phyloP scores from a whole-genome alignment of 2,113 vertebrate genomes.

The Oryctolagus cuniculus region DNA sequence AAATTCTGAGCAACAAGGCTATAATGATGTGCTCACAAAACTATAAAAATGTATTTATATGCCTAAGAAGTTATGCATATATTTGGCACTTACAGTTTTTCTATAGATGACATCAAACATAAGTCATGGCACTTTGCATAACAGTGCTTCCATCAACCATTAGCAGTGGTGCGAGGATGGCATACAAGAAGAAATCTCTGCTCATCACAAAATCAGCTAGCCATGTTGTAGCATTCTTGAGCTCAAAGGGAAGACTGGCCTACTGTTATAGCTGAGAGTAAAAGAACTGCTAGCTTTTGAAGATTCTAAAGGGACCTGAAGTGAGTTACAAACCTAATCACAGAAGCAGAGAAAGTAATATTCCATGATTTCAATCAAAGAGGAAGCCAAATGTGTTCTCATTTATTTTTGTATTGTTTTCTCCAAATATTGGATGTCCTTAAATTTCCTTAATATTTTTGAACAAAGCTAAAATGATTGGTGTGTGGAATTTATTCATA shows the following conservation, averaged over 20 bases:
- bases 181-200: neutral
- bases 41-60: neutral
- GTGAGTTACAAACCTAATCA: neutral
- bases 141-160: neutral
- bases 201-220: neutral
- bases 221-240: neutral
- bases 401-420: slow-evolving; percentile 2
- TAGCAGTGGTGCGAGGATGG: too few species aligned
- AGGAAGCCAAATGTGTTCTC: neutral
- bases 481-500: neutral
- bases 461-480: neutral
- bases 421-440: neutral
- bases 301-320: neutral
- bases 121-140: neutral
- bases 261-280: neutral
- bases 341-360: neutral
- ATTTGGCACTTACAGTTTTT: neutral
- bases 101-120: neutral
- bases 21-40: neutral
- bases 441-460: slow-evolving; percentile 18
- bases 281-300: neutral
- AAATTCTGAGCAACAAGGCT: neutral
- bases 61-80: neutral
- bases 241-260: neutral
- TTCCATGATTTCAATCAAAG: neutral